Conservation (phyloP, 2,797 vertebrate genomes). For the Dipus sagitta region DNA sequence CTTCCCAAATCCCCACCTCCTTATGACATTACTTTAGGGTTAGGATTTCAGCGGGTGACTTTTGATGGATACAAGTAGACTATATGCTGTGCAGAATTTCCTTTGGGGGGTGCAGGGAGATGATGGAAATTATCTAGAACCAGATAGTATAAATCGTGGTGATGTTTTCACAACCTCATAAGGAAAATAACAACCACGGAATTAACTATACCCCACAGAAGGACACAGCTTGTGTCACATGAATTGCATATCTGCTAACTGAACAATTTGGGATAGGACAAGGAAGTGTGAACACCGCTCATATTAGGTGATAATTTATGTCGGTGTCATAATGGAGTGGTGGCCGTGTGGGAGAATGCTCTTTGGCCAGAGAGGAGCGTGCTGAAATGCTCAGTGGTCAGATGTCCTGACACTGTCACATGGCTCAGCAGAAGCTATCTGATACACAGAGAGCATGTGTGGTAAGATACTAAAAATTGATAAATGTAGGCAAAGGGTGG, state of each 20-base stretch:
- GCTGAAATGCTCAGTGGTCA: not conserved
- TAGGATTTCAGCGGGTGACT: not conserved
- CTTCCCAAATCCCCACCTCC: not conserved
- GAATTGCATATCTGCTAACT: not conserved
- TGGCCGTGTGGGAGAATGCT: not conserved
- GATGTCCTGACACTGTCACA: not conserved
- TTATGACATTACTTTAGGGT: not conserved
- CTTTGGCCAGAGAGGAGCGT: not conserved
- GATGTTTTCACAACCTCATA: not conserved
- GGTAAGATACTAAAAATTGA: not conserved
- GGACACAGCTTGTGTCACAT: conserved; percentile 23
- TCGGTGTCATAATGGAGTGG: not conserved
- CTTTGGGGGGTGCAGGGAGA: not conserved
- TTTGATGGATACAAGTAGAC: not conserved
- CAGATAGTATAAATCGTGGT: not conserved
- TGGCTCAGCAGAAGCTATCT: not conserved
- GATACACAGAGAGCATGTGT: not conserved
- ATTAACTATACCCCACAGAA: not conserved
- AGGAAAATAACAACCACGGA: not conserved
- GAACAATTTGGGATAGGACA: not conserved
- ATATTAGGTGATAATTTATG: not conserved
- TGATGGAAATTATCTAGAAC: conserved; percentile 29
- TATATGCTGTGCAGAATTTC: not conserved
- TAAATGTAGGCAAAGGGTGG: not conserved
- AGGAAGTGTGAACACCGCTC: not conserved